Percentiles rank a stretch among this genome's conserved stretches.
Conservation (phyloP, 2,797 vertebrate genomes). For the Sebastes minor region DNA sequence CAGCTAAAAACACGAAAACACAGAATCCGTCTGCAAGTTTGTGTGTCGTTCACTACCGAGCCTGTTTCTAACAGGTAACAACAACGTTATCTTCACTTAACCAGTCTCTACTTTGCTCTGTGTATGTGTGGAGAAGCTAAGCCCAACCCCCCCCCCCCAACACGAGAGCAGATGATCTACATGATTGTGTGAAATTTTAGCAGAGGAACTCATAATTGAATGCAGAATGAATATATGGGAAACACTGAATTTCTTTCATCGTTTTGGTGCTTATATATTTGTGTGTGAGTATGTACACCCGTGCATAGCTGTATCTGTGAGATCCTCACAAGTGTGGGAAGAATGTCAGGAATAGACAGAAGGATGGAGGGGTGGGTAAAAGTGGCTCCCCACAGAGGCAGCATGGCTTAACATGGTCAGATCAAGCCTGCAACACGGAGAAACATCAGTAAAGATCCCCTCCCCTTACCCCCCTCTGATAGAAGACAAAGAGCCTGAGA, state of each 20-base stretch:
- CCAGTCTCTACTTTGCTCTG: not conserved
- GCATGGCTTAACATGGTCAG: conserved; percentile 12
- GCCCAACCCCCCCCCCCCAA: not conserved
- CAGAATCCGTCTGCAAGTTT: not conserved
- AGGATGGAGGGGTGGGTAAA: not conserved
- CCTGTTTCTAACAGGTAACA: not conserved
- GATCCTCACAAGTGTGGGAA: not conserved
- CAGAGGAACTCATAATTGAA: not conserved
- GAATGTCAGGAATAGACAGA: conserved; percentile 1
- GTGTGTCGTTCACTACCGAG: not conserved
- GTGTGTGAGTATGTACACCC: not conserved
- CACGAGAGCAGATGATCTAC: not conserved
- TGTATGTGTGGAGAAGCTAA: not conserved
- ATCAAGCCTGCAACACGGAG: conserved; percentile 23
- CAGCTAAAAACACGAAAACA: not conserved
- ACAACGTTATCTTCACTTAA: not conserved
- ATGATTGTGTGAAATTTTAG: not conserved
- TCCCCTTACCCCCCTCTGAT: not conserved
- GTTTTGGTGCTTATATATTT: not conserved
- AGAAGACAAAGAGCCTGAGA: conserved; percentile 33
- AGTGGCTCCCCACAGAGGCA: conserved; percentile 21
- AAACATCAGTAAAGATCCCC: conserved; percentile 19
- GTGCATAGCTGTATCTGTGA: not conserved
- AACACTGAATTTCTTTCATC: not conserved
- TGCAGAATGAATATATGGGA: not conserved